Evolutionary conservation across 2,113 vertebrate species (phyloP).

Genomic region (Marmota flaviventris): DNA sequence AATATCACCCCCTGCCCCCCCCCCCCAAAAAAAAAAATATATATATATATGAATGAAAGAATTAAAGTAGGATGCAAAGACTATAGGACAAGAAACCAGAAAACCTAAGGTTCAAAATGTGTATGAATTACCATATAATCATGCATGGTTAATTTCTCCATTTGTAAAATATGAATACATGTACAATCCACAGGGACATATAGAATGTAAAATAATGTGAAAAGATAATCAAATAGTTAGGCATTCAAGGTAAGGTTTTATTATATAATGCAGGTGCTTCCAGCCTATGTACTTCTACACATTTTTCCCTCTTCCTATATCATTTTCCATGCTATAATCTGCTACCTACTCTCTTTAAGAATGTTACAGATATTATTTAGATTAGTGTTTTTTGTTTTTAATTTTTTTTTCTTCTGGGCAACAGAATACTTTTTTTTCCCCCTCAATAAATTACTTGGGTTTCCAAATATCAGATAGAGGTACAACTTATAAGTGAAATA

Average conservation of each 20-base stretch:
- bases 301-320: not conserved
- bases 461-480: not conserved
- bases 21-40: too few relatives aligned
- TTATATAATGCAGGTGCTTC: not conserved
- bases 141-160: conserved; percentile 21
- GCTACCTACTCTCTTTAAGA: not conserved
- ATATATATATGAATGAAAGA: not conserved
- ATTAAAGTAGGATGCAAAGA: not conserved
- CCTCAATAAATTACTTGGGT: not conserved
- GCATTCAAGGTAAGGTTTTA: conserved; percentile 32
- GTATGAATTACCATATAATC: not conserved
- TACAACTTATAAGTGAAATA: not conserved
- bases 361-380: conserved; percentile 1
- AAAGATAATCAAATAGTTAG: not conserved
- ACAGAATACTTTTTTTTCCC: not conserved
- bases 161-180: conserved; percentile 9
- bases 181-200: not conserved
- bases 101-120: not conserved
- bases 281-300: not conserved
- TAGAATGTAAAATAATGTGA: conserved; percentile 2
- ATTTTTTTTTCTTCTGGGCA: not conserved
- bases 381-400: not conserved
- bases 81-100: not conserved
- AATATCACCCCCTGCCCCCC: too few relatives aligned
- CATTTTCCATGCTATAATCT: not conserved